These are phyloP conservation scores for Eupithecia insigniata DNA, from an alignment of 2,888 invertebrate species.

Conservation along the genomic window DNA sequence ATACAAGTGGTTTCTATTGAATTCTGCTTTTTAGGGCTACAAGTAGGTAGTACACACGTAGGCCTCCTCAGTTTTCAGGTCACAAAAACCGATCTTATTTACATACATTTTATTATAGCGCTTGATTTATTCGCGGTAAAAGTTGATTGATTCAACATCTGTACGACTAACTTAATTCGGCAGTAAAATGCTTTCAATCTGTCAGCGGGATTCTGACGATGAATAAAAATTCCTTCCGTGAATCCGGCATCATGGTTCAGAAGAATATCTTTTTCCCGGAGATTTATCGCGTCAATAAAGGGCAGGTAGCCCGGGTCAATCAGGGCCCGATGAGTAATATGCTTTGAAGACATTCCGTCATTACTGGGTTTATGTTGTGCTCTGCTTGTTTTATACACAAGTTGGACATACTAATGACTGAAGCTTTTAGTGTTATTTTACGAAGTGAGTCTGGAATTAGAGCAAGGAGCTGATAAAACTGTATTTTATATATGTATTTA, in stretches of 20 bases:
- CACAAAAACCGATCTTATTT: neutral
- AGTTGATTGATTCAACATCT: neutral
- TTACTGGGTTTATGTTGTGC: constrained; percentile 37
- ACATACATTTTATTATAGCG: neutral
- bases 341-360: constrained; percentile 39
- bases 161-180: neutral
- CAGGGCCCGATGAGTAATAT: constrained; percentile 40
- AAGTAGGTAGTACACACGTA: neutral
- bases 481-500: neutral
- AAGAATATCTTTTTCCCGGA: constrained; percentile 19
- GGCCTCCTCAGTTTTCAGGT: neutral
- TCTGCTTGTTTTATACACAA: constrained; percentile 35
- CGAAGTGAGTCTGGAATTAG: neutral
- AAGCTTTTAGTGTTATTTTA: constrained; percentile 18
- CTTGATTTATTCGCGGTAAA: neutral
- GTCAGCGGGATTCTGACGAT: constrained; percentile 8
- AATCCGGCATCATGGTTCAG: neutral
- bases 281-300: constrained; percentile 36
- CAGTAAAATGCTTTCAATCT: constrained; percentile 5
- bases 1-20: constrained; percentile 24
- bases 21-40: neutral
- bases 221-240: constrained; percentile 3
- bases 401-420: constrained; percentile 36
- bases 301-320: constrained; percentile 36
- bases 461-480: neutral